Conservation (phyloP, 2,113 vertebrate genomes). For the Alethe diademata region DNA sequence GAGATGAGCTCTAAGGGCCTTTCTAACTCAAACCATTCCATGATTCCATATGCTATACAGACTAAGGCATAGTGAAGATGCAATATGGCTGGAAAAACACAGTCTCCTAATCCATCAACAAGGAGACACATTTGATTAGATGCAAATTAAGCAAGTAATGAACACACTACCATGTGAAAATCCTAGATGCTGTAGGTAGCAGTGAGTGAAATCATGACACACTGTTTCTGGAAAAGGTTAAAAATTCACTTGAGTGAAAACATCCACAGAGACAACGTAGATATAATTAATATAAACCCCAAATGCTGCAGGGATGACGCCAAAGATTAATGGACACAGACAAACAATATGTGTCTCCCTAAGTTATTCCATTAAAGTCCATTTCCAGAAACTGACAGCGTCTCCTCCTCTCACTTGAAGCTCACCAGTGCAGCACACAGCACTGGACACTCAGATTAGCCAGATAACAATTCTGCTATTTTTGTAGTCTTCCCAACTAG, state of each 20-base stretch:
- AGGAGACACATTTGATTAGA: background rate
- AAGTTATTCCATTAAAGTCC: conserved; percentile 12
- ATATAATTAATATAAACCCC: conserved; percentile 23
- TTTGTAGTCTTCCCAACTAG: background rate
- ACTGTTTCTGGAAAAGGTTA: background rate
- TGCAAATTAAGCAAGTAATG: background rate
- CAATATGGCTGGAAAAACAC: background rate
- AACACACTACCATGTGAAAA: background rate
- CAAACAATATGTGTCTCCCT: background rate
- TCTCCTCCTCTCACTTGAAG: background rate
- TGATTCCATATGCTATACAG: background rate
- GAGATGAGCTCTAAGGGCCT: background rate
- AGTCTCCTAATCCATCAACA: background rate
- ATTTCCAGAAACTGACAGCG: conserved; percentile 29
- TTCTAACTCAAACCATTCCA: background rate
- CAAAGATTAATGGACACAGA: conserved; percentile 30
- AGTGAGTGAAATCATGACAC: background rate
- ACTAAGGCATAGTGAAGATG: background rate
- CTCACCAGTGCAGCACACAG: background rate
- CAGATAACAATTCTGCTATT: background rate
- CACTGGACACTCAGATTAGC: background rate
- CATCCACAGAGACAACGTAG: background rate
- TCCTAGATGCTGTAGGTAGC: background rate
- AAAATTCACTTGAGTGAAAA: background rate
- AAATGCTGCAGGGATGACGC: conserved; percentile 14